A percentile compares a stretch with the other conserved stretches of the same genome.
Conservation (phyloP, 2,113 vertebrate genomes). For the Halcyon malimbica region DNA sequence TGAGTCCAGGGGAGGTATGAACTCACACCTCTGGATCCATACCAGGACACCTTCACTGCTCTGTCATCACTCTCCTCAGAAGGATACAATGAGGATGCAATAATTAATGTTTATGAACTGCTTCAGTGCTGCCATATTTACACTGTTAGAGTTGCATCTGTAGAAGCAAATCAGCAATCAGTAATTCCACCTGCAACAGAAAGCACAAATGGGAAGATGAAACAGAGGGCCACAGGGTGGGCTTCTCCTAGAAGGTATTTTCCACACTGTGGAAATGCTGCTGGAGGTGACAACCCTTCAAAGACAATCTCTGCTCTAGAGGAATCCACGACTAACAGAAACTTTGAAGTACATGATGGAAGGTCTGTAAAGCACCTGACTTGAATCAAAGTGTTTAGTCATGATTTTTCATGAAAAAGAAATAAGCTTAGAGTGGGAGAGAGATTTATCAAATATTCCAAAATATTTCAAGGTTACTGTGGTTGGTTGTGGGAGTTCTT, state of each 20-base stretch:
- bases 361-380: not conserved
- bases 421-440: not conserved
- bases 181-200: not conserved
- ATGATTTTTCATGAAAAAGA: not conserved
- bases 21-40: constrained; percentile 39
- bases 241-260: not conserved
- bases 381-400: not conserved
- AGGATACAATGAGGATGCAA: constrained; percentile 15
- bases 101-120: constrained; percentile 52
- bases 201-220: not conserved
- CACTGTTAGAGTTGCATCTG: constrained; percentile 7
- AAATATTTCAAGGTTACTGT: constrained; percentile 55
- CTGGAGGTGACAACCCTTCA: not conserved
- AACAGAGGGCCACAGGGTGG: not conserved
- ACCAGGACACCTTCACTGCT: constrained; percentile 20
- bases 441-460: constrained; percentile 46
- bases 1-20: not conserved
- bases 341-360: not conserved
- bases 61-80: constrained; percentile 25
- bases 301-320: not conserved
- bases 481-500: not conserved
- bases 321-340: not conserved
- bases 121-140: constrained; percentile 48
- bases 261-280: not conserved
- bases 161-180: not conserved